Evolutionary conservation across 2,888 invertebrate species (phyloP), one percentile per base, ranked within the genome.

Genomic region (Macrostomum cliftonense): DNA sequence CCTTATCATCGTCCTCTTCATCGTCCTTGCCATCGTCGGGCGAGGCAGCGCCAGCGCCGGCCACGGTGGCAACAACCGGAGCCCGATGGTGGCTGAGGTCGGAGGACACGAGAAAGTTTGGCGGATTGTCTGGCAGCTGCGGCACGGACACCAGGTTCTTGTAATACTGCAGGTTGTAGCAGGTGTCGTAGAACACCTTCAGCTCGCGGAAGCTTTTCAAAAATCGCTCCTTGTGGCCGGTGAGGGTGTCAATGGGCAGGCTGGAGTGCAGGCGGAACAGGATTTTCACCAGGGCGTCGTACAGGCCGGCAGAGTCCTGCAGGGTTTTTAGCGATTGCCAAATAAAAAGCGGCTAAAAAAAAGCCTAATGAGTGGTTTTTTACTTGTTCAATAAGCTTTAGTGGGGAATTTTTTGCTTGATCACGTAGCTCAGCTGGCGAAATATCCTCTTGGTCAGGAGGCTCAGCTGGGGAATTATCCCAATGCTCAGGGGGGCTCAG

Each of bases 131-230:
- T 2, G 95, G 93, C 61, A 97, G 73, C 39, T 81, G 77, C 2
- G 95, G 93, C 57, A 95, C 81, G 47, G 84, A 83, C 53, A 97
- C 85, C 43, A 97, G 76, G 68, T 87, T 85, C 63, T 88, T 84
- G 73, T 95, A 97, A 74, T 97, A 99, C 71, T 97, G 97, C 58
- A 95, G 76, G 59, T 83, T 88, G 62, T 83, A 81, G 12, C 89
- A 83, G 64, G 81, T 85, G 62, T 83, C 80, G 71, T 95, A 97
- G 74, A 97, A 97, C 56, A 79, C 77, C 67, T 86, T 84, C 52
- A 95, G 74, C 63, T 72, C 80, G 60, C 78, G 78, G 71, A 91
- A 95, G 63, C 89, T 83, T 62, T 83, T 81, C 40, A 82, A 74
- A 72, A 97, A 97, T 54, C 95, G 77, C 56, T 81, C 79, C 48